Evolutionary conservation across 2,888 invertebrate species (phyloP), one percentile per base, ranked within the genome.

Genomic region (Leptopterna dolabrata): DNA sequence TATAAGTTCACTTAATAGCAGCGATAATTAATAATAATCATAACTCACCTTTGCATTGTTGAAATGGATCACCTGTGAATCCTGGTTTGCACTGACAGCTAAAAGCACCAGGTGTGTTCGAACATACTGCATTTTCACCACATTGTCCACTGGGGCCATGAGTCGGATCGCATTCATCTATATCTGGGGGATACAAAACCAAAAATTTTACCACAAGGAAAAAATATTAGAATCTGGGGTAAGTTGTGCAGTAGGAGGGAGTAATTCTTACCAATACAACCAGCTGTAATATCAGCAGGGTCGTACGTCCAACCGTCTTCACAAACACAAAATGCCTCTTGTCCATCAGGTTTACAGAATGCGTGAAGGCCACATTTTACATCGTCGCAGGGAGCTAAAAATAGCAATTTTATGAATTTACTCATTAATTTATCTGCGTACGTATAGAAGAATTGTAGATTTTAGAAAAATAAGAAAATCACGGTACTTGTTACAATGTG

Each of bases 241-340:
- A 29, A 16, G 14, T 3, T 73, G 24, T 19, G 36, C 7, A 36
- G 2, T 36, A 36, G 2, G 36, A 36, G 36, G 36, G 36, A 36
- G 36, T n/a, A n/a, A n/a, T 51, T n/a, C 78, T 82, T 90, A 94
- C 94, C 94, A 88, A 97, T 94, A 91, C 98, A 98, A 88, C 98
- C 98, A 73, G 97, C 97, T 7, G 96, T 94, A 89, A 98, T 96
- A 91, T 98, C 96, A 87, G 94, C 95, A 0, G 98, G 97, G 92
- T 97, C 95, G 91, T 96, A 98, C 0, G 97, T 97, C 97, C 97
- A 98, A 0, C 98, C 98, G 88, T 97, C 96, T 91, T 98, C 97
- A 91, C 97, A 97, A 78, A 97, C 96, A 90, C 98, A 98, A 90
- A 96, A 97, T 0, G 97, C 97, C 92, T 97, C 97, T 88, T 95